Base-by-base conservation (phyloP, 1,140 invertebrate genomes). In the Drosophila eugracilis region DNA sequence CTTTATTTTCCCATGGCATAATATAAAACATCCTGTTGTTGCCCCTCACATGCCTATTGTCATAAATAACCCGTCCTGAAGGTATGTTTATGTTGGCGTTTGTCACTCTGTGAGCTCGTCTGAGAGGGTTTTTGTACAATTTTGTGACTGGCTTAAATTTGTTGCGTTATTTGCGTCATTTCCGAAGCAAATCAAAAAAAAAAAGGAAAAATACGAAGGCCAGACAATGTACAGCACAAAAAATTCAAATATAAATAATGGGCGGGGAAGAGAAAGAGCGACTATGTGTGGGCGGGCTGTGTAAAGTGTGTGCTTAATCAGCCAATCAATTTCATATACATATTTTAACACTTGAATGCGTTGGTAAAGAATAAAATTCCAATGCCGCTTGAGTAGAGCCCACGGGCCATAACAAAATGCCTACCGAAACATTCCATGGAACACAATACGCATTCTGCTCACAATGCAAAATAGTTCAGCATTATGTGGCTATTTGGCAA, bases 11-110 rank as follows among this genome's bases (percentile, higher is more conserved):
- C 22, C 36, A 60, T 62, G 53, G 78, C 69, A 78, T 86, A 86
- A 88, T 85, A 86, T 80, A 77, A 80, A 86, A 88, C 74, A 88
- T 86, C 81, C 81, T 88, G 81, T 86, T 88, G 74, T 81, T 70
- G 74, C 63, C 62, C 52, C 66, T 55, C 73, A 57, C 47, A 67
- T 72, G 50, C 41, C 76, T 52, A 42, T 74, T 75, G 75, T 58
- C 66, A 86, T 86, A 77, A 88, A 88, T 80, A 86, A 78, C 54
- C 67, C 62, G 30, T 65, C 44, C 34, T 60, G 55, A 63, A 80
- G 62, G 67, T 80, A 77, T 63, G 55, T 71, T 63, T 79, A 44
- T 53, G 44, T 45, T 44, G 45, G 53, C 21, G 44, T 69, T 50
- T 53, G 37, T 50, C 47, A 42, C 50, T 62, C 50, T 72, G 47